Conservation (phyloP, 2,888 invertebrate genomes). For the Ophioninae sp. region DNA sequence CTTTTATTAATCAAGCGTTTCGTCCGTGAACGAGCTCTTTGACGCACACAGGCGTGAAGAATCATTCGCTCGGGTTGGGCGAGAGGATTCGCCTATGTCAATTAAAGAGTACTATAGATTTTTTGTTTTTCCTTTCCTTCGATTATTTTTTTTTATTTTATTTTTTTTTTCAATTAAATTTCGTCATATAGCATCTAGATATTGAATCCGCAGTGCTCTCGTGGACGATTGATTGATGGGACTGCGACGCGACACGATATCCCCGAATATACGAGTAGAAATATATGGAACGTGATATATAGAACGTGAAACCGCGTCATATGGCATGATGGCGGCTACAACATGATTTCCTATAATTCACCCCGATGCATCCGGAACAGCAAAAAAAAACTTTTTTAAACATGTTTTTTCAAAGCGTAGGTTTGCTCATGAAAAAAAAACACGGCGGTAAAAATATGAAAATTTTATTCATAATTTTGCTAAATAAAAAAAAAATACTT, state of each 20-base stretch:
- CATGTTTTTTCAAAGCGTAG: too few relatives aligned
- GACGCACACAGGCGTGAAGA: constrained; percentile 11
- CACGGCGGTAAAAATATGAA: too few relatives aligned
- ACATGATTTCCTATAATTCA: background rate
- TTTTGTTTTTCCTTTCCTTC: background rate
- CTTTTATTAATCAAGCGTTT: constrained; percentile 54
- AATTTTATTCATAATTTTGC: background rate
- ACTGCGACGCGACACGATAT: constrained; percentile 31
- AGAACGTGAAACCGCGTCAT: too few relatives aligned
- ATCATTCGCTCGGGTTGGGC: constrained; percentile 40
- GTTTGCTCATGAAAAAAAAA: too few relatives aligned
- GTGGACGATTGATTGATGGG: constrained; percentile 52
- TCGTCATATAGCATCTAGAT: constrained; percentile 51
- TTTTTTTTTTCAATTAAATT: constrained; percentile 55
- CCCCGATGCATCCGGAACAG: background rate
- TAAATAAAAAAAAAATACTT: constrained; percentile 76
- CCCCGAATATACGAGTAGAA: constrained; percentile 2
- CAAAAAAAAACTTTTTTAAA: background rate
- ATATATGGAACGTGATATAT: constrained; percentile 7
- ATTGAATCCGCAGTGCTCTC: constrained; percentile 39
- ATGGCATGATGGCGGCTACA: background rate
- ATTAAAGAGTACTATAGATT: constrained; percentile 44
- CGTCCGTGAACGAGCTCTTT: constrained; percentile 23
- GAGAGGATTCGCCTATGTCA: constrained; percentile 42
- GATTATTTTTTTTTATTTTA: background rate